Evolutionary conservation across 2,797 vertebrate species (phyloP).

Genomic region (Manis pentadactyla): DNA sequence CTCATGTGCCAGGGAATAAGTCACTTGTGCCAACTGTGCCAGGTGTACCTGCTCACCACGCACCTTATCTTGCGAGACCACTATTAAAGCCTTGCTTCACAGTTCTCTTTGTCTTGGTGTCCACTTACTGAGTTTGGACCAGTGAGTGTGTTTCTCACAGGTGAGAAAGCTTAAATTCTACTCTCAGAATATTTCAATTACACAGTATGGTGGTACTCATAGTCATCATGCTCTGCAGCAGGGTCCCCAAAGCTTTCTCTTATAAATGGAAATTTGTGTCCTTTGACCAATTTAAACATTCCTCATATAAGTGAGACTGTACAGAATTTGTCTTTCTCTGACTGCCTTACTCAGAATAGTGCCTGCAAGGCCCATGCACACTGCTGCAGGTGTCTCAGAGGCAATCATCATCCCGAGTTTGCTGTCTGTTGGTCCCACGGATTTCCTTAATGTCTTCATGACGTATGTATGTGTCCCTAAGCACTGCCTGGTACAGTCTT

Average conservation of each 20-base stretch:
- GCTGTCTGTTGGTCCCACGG: too few species aligned
- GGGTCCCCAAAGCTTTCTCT: not conserved
- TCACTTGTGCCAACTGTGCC: too few species aligned
- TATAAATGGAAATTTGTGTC: not conserved
- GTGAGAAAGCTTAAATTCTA: not conserved
- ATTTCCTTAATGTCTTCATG: not conserved
- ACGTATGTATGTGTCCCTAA: not conserved
- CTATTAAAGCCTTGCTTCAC: too few species aligned
- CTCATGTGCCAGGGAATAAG: too few species aligned
- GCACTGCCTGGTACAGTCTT: not conserved
- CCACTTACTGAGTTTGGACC: too few species aligned
- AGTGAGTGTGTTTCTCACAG: not conserved
- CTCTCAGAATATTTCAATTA: not conserved
- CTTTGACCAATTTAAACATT: not conserved
- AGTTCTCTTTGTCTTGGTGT: too few species aligned
- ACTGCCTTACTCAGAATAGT: not conserved
- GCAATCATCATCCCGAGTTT: not conserved
- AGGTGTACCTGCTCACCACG: too few species aligned
- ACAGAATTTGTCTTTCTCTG: not conserved
- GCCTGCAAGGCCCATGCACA: too few species aligned
- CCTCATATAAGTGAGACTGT: not conserved
- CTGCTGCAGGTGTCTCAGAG: not conserved
- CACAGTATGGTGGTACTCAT: fast-evolving
- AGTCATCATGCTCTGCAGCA: not conserved
- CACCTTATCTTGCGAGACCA: too few species aligned